These are phyloP conservation scores for Litoditis marina DNA, from an alignment of 2,888 invertebrate genomes.

Conservation along the genomic window DNA sequence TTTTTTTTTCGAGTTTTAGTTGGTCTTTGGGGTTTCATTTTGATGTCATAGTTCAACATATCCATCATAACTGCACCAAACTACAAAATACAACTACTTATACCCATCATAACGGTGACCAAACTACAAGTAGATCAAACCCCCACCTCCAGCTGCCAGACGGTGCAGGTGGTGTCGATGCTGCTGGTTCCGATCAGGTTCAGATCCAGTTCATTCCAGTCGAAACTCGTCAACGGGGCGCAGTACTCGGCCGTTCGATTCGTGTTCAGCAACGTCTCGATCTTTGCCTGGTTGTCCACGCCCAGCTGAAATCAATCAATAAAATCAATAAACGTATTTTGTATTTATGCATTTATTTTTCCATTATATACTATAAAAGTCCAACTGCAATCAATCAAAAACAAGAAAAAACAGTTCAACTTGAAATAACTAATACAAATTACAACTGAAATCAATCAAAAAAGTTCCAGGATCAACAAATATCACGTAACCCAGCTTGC, in stretches of 20 bases:
- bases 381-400: too few relatives aligned
- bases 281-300: constrained; percentile 69
- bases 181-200: constrained; percentile 96
- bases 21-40: too few relatives aligned
- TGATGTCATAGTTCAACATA: background rate
- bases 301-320: constrained; percentile 27
- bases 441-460: too few relatives aligned
- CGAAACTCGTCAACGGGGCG: constrained; percentile 96
- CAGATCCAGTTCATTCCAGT: constrained; percentile 99
- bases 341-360: too few relatives aligned
- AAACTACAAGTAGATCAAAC: too few relatives aligned
- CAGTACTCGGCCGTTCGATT: constrained; percentile 99
- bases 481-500: too few relatives aligned
- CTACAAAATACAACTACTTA: too few relatives aligned
- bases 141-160: constrained; percentile 96
- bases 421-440: background rate
- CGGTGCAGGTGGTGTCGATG: constrained; percentile 98
- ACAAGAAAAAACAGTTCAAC: background rate
- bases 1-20: too few relatives aligned
- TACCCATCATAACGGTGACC: too few relatives aligned
- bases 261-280: constrained; percentile 95
- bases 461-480: too few relatives aligned
- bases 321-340: too few relatives aligned
- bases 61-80: too few relatives aligned
- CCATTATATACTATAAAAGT: background rate